Base-by-base conservation (phyloP, 2,888 invertebrate species). In the Drosophila pseudotakahashii region DNA sequence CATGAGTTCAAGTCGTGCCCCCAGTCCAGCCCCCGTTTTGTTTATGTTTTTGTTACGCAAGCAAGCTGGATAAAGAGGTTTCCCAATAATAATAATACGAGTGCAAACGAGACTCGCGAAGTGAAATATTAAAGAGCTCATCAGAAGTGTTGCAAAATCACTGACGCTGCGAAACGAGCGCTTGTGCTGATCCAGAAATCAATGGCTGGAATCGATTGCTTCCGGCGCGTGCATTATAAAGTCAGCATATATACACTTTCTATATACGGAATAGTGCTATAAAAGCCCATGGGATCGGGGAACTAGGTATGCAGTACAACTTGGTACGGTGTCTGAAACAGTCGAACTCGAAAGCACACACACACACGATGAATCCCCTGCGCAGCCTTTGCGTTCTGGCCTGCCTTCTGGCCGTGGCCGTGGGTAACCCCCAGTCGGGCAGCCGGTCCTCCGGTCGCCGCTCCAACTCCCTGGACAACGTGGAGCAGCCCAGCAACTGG, bases 401-500 rank as follows among this genome's bases (percentile, higher is more conserved):
- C 47, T 77, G 85, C 53, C 71, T 91, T 6, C 14, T 88, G 66
- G 81, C 80, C 11, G 78, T 73, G 23, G 72, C 79, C 34, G 41
- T 76, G 61, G 90, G 87, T 14, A 37, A 54, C 3, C 48, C 61
- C 42, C 51, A 68, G 37, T 23, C 11, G 14, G 53, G 44, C 6
- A 47, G 14, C 64, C 47, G 13, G 1, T 34, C 32, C 48, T 34
- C 32, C 48, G 48, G 48, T 14, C 58, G 68, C 23, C 59, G 59
- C 7, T 70, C 69, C 16, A 89, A 82, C 62, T 69, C 78, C 26
- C 39, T 71, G 36, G 69, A 36, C 51, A 76, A 44, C 51, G 67
- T 63, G 32, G 68, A 84, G 48, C 79, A 87, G 63, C 91, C 91
- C 26, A 80, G 78, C 37, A 82, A 89, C 55, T 90, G 91, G 90